A percentile compares a stretch with the other conserved stretches of the same genome.
Evolutionary conservation across 2,797 vertebrate genomes (phyloP).

Genomic region (Tenualosa thibaudeaui): DNA sequence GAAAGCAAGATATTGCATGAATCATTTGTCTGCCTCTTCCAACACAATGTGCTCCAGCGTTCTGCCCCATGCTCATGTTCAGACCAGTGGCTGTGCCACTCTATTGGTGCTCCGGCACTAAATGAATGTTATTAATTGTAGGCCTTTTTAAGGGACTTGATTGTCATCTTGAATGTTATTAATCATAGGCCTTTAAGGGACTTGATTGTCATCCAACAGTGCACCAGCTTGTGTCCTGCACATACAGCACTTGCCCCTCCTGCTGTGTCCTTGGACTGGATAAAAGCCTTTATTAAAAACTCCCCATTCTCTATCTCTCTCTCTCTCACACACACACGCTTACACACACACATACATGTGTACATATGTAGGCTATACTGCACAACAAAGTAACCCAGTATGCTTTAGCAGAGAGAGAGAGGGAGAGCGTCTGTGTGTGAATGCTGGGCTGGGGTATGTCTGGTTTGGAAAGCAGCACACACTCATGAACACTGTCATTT

Average conservation of each 20-base stretch:
- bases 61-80: neutral
- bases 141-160: neutral
- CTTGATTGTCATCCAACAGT: neutral
- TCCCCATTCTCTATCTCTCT: neutral
- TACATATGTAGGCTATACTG: neutral
- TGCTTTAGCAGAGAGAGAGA: too few species aligned
- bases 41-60: neutral
- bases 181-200: neutral
- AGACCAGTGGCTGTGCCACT: neutral
- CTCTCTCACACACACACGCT: neutral
- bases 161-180: neutral
- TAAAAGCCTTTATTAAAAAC: neutral
- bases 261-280: conserved; percentile 7
- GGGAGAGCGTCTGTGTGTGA: too few species aligned
- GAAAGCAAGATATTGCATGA: neutral
- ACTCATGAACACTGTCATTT: too few species aligned
- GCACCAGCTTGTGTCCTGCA: conserved; percentile 2
- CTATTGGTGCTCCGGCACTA: neutral
- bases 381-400: too few species aligned
- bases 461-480: too few species aligned
- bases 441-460: too few species aligned
- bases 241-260: neutral
- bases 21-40: neutral
- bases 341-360: neutral
- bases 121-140: neutral